These are phyloP conservation scores for Tragelaphus eurycerus DNA, from an alignment of 2,797 vertebrate species.

Conservation along the genomic window DNA sequence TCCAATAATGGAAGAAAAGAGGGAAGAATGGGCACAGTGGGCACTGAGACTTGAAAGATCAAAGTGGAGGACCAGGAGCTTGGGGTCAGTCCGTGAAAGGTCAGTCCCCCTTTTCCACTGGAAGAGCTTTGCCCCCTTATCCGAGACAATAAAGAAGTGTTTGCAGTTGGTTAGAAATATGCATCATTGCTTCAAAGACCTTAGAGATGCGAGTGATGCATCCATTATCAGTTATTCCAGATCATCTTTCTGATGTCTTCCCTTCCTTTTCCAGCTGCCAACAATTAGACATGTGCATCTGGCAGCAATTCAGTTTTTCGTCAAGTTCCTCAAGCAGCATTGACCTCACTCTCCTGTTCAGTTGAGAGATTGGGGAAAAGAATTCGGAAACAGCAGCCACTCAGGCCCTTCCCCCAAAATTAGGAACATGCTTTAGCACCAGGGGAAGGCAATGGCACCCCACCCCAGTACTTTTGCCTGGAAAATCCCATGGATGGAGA, in stretches of 20 bases:
- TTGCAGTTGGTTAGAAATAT: slow-evolving; percentile 3
- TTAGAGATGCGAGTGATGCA: neutral
- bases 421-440: slow-evolving; percentile 52
- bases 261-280: slow-evolving; percentile 38
- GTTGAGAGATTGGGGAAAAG: slow-evolving; percentile 14
- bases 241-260: neutral
- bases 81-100: neutral
- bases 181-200: slow-evolving; percentile 34
- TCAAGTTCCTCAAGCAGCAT: neutral
- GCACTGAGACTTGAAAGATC: slow-evolving; percentile 12
- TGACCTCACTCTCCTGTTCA: neutral
- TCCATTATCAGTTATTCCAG: slow-evolving; percentile 47
- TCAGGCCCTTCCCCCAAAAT: neutral
- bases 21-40: neutral
- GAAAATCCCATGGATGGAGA: no score
- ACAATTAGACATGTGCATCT: slow-evolving; percentile 53
- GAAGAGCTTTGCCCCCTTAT: neutral
- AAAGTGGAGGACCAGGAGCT: neutral
- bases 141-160: neutral
- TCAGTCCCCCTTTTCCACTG: neutral
- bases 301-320: slow-evolving; percentile 45
- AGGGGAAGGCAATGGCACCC: no score
- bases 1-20: neutral
- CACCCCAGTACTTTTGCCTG: no score
- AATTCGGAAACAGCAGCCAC: slow-evolving; percentile 52